phyloP scores from a whole-genome alignment of 1,140 invertebrate genomes.

The Drosophila lacteicornis region DNA sequence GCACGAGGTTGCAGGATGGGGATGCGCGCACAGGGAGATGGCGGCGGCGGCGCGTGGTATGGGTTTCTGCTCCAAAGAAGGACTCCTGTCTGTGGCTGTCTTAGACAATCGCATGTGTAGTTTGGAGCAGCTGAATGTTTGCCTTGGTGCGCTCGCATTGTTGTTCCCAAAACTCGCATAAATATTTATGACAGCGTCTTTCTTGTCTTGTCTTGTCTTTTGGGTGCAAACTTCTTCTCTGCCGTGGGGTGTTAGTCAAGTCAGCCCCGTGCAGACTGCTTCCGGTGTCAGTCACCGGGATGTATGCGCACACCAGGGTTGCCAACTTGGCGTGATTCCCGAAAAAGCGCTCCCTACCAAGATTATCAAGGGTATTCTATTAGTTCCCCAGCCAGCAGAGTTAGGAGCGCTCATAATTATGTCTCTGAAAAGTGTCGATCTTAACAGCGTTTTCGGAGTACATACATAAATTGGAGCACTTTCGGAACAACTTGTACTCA shows the following conservation, averaged over 20 bases:
- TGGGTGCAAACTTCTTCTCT: conserved; percentile 59
- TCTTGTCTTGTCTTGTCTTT: conserved; percentile 59
- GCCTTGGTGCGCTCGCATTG: conserved; percentile 61
- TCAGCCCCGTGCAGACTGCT: conserved; percentile 58
- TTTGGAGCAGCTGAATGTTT: conserved; percentile 43
- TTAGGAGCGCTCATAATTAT: no score
- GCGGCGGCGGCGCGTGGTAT: background rate
- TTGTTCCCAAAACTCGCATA: conserved; percentile 84
- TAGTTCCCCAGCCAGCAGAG: no score
- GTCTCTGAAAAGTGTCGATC: no score
- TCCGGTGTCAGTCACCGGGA: conserved; percentile 78
- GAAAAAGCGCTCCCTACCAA: background rate
- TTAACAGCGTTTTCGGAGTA: no score
- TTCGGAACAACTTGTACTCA: no score
- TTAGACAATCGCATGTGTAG: conserved; percentile 81
- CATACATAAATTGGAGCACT: no score
- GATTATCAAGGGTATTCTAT: background rate
- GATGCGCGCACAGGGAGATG: background rate
- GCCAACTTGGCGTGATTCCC: conserved; percentile 10
- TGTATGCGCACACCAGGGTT: conserved; percentile 46
- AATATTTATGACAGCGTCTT: conserved; percentile 84
- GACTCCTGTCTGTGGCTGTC: conserved; percentile 52
- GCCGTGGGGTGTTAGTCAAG: conserved; percentile 65
- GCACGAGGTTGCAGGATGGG: conserved; percentile 45
- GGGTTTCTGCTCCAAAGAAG: conserved; percentile 27